Percentiles rank a stretch among this genome's conserved stretches.
Evolutionary conservation across 2,797 vertebrate species (phyloP).

Genomic region (Hippopotamyrus pictus): DNA sequence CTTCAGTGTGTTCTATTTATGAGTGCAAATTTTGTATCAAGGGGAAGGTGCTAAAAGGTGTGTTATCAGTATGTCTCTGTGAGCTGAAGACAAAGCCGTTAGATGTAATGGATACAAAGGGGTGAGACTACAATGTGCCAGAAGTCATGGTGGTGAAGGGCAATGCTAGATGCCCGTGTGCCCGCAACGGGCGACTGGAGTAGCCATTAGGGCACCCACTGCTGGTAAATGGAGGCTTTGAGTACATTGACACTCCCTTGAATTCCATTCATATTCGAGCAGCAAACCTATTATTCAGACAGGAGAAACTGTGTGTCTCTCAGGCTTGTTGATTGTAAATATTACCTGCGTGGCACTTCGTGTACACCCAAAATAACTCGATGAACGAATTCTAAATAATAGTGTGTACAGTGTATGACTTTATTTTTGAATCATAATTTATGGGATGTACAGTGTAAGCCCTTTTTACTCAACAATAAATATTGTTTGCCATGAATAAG

Average conservation of each 20-base stretch:
- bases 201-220: neutral
- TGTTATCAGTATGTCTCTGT: neutral
- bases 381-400: constrained; percentile 27
- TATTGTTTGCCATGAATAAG: constrained; percentile 39
- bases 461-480: constrained; percentile 51
- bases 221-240: neutral
- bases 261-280: neutral
- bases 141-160: neutral
- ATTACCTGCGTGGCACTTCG: neutral
- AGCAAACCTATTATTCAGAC: neutral
- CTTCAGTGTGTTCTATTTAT: constrained; percentile 11
- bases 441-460: constrained; percentile 50
- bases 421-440: constrained; percentile 55
- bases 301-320: neutral
- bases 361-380: constrained; percentile 24
- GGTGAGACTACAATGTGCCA: neutral
- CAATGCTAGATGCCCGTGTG: neutral
- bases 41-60: constrained; percentile 17
- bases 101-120: neutral
- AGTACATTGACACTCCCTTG: neutral
- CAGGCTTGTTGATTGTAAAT: constrained; percentile 14
- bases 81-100: neutral
- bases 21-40: constrained; percentile 33
- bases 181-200: neutral
- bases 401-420: constrained; percentile 44